Percentiles rank a stretch among this genome's conserved stretches.
These are phyloP conservation scores for Anneissia japonica DNA, from an alignment of 35 echinoderm and acorn worm species.

Conservation along the genomic window DNA sequence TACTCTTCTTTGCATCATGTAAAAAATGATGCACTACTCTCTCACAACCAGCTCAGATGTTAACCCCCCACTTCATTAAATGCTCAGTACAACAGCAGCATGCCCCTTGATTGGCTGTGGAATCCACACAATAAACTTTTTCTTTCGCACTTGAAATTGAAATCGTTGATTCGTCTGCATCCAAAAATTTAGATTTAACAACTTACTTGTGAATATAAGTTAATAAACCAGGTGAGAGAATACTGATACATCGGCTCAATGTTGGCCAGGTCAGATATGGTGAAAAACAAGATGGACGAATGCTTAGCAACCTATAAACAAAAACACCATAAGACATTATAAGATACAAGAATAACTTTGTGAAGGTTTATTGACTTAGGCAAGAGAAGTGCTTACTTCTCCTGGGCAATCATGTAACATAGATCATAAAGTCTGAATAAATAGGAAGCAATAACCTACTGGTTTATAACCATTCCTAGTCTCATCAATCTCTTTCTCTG, in stretches of 20 bases:
- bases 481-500: conserved; percentile 93
- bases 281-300: conserved; percentile 93
- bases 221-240: conserved; percentile 98
- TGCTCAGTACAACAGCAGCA: too few species aligned
- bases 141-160: too few species aligned
- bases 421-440: too few species aligned
- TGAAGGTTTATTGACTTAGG: background rate
- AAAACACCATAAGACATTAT: background rate
- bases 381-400: background rate
- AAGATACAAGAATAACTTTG: background rate
- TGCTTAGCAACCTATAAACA: conserved; percentile 89
- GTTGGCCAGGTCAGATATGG: conserved; percentile 89
- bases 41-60: too few species aligned
- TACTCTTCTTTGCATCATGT: too few species aligned
- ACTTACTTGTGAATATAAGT: conserved; percentile 95
- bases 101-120: too few species aligned
- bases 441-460: conserved; percentile 32
- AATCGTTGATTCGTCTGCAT: too few species aligned
- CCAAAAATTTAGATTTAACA: background rate
- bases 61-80: too few species aligned
- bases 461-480: conserved; percentile 98
- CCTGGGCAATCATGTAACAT: background rate
- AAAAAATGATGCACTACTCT: too few species aligned
- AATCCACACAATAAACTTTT: too few species aligned
- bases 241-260: conserved; percentile 99